Base-by-base conservation (phyloP, 2,888 invertebrate genomes). In the Epirrhoe tristata region DNA sequence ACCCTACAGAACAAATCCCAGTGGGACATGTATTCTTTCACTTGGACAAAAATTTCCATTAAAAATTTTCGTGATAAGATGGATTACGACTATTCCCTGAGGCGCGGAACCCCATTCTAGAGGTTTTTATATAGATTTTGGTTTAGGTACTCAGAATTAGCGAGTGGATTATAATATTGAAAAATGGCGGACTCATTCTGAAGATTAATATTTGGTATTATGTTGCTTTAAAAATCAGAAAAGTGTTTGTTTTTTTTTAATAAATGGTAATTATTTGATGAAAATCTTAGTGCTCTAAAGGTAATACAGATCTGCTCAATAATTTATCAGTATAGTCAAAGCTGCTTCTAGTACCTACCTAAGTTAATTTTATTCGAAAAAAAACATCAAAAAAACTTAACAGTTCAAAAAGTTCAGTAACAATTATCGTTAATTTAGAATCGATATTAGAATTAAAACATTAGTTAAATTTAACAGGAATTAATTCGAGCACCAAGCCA, bases 51-150 rank as follows among this genome's bases (percentile, higher is more conserved):
- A 85, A 85, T 89, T 91, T 89, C 90, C 91, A 91, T 92, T 92
- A 90, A 86, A 81, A 80, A 24, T 85, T 85, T 89, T 80, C 73
- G 72, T 80, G 83, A 86, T 92, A 93, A 92, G 93, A 93, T 91
- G 93, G 93, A 93, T 93, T 93, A 86, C n/a, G n/a, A n/a, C 88
- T 72, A 83, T 81, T 88, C 92, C 92, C 89, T 70, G 50, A 72
- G 89, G 91, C 78, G 51, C 8, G 17, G 54, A 67, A 69, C 72
- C 72, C 74, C 79, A 63, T 80, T 86, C 83, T 83, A 85, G 81
- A 85, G 71, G 70, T 72, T 77, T 69, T 56, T 59, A 63, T 59
- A 58, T 67, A 32, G 66, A 62, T 63, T 68, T 61, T 51, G 63
- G 65, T 34, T 62, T 69, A 63, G 3, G 24, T 59, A 66, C 46